These are phyloP conservation scores for Aplochiton taeniatus DNA, from an alignment of 2,797 vertebrate genomes.

Conservation along the genomic window DNA sequence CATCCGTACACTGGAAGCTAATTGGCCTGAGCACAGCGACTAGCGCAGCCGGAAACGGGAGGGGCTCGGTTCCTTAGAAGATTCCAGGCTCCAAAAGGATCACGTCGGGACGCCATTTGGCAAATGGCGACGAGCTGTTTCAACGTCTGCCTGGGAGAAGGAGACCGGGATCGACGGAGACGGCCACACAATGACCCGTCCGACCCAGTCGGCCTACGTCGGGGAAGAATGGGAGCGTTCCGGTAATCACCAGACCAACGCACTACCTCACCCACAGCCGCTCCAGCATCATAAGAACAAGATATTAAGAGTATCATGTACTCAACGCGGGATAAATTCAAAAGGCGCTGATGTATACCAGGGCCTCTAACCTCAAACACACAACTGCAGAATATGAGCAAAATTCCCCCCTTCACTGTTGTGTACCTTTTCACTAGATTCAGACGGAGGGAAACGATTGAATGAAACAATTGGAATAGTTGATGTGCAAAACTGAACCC, in stretches of 20 bases:
- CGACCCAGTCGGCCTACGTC: constrained; percentile 19
- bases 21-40: constrained; percentile 66
- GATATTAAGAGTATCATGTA: constrained; percentile 61
- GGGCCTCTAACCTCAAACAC: constrained; percentile 40
- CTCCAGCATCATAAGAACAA: constrained; percentile 58
- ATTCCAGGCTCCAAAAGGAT: constrained; percentile 39
- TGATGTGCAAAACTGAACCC: constrained; percentile 32
- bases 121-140: constrained; percentile 46
- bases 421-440: constrained; percentile 8
- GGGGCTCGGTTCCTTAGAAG: constrained; percentile 56
- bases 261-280: constrained; percentile 15
- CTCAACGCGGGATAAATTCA: constrained; percentile 67
- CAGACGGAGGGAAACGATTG: constrained; percentile 21
- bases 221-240: constrained; percentile 28
- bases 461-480: constrained; percentile 42
- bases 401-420: constrained; percentile 29
- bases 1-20: constrained; percentile 65
- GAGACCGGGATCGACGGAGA: background rate
- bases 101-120: constrained; percentile 47
- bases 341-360: constrained; percentile 56
- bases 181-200: no score
- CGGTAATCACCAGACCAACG: background rate
- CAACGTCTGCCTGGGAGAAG: constrained; percentile 2
- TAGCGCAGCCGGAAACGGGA: constrained; percentile 40
- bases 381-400: constrained; percentile 45